A percentile compares a stretch with the other conserved stretches of the same genome.
phyloP scores from a whole-genome alignment of 2,113 vertebrate genomes.

The Tylochromis polylepis region DNA sequence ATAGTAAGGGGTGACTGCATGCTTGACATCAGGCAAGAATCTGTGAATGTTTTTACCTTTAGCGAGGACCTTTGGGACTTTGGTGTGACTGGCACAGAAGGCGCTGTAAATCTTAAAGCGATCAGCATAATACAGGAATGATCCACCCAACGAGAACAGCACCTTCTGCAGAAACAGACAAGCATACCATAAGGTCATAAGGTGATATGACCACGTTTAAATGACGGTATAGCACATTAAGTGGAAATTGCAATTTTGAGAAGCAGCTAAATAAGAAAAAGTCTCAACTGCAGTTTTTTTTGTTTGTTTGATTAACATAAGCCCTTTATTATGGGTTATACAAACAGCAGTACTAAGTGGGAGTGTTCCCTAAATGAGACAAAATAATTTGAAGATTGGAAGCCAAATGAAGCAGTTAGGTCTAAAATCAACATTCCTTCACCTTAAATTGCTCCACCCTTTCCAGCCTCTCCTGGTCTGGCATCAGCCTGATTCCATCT shows the following conservation, averaged over 20 bases:
- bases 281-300: background rate
- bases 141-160: conserved; percentile 93
- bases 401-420: background rate
- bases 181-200: background rate
- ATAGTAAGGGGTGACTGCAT: background rate
- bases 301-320: background rate
- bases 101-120: conserved; percentile 99
- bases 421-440: background rate
- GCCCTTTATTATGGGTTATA: background rate
- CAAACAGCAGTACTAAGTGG: background rate
- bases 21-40: background rate
- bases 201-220: background rate
- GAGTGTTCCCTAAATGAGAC: background rate
- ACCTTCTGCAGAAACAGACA: conserved; percentile 80
- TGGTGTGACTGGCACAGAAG: conserved; percentile 98
- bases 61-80: conserved; percentile 94
- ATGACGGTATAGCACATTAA: background rate
- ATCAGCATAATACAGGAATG: conserved; percentile 96
- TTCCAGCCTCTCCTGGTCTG: conserved; percentile 89
- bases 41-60: conserved; percentile 79
- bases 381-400: background rate
- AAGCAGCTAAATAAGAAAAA: background rate
- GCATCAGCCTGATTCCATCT: conserved; percentile 89
- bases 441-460: conserved; percentile 96
- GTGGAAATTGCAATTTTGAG: background rate